These are phyloP conservation scores for Metopolophium dirhodum DNA, from an alignment of 1,140 invertebrate species.

Conservation along the genomic window DNA sequence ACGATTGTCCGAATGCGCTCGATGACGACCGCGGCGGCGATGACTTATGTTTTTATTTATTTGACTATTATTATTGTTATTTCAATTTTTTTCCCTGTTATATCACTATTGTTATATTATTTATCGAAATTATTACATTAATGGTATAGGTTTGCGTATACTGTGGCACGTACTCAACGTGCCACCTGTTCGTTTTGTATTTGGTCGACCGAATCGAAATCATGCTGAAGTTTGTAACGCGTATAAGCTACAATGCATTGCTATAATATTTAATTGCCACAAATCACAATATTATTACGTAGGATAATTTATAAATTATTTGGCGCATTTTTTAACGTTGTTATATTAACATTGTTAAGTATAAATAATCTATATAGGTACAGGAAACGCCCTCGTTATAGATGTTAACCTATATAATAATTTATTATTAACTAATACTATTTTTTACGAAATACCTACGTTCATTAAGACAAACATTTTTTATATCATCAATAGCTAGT, in stretches of 20 bases:
- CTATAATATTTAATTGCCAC: background rate
- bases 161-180: background rate
- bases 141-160: background rate
- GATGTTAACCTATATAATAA: background rate
- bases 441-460: background rate
- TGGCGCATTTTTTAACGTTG: background rate
- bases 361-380: background rate
- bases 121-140: background rate
- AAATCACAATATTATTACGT: background rate
- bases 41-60: conserved; percentile 18
- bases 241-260: background rate
- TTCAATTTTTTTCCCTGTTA: conserved; percentile 10
- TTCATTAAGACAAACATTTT: background rate
- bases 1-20: conserved; percentile 11
- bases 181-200: background rate
- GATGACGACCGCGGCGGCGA: background rate
- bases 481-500: background rate
- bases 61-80: conserved; percentile 13
- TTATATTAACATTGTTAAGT: background rate
- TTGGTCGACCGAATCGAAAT: background rate
- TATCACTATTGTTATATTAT: conserved; percentile 18
- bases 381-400: background rate
- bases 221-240: background rate
- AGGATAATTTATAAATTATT: background rate
- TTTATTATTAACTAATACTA: background rate